Conservation (phyloP, 2,888 invertebrate species). For the Choreutis nemorana region DNA sequence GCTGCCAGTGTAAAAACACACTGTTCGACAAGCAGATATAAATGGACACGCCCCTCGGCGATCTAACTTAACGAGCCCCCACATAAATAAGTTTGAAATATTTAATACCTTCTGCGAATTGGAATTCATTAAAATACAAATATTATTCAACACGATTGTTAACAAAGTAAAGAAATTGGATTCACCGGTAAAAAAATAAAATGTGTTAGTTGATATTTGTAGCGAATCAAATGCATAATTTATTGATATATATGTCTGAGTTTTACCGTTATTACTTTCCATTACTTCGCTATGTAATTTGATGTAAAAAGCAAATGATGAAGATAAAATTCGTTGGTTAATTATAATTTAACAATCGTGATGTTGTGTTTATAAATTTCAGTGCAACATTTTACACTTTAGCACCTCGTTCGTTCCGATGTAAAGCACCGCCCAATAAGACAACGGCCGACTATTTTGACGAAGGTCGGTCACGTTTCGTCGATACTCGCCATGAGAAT, state of each 20-base stretch:
- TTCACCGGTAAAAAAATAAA: too few relatives aligned
- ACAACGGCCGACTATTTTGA: constrained; percentile 63
- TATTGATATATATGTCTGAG: too few relatives aligned
- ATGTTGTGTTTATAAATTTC: constrained; percentile 56
- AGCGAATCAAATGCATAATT: too few relatives aligned
- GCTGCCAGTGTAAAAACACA: constrained; percentile 54
- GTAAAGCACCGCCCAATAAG: constrained; percentile 57
- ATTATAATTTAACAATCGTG: constrained; percentile 62
- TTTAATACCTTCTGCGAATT: too few relatives aligned
- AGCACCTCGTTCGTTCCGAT: constrained; percentile 48
- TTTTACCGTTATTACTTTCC: too few relatives aligned
- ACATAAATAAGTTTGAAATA: constrained; percentile 62
- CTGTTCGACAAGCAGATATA: constrained; percentile 57
- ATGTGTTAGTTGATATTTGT: too few relatives aligned
- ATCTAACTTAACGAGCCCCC: constrained; percentile 59
- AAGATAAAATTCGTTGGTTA: too few relatives aligned
- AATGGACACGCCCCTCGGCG: constrained; percentile 61
- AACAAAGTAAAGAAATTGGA: too few relatives aligned
- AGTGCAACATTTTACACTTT: constrained; percentile 62
- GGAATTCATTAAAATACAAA: too few relatives aligned
- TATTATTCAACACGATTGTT: too few relatives aligned
- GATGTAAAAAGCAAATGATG: too few relatives aligned
- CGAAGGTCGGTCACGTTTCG: constrained; percentile 65
- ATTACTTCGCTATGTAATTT: too few relatives aligned
- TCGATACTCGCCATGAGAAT: constrained; percentile 65